These are phyloP conservation scores for Rosalia funebris DNA, from an alignment of 2,888 invertebrate species.

Conservation along the genomic window DNA sequence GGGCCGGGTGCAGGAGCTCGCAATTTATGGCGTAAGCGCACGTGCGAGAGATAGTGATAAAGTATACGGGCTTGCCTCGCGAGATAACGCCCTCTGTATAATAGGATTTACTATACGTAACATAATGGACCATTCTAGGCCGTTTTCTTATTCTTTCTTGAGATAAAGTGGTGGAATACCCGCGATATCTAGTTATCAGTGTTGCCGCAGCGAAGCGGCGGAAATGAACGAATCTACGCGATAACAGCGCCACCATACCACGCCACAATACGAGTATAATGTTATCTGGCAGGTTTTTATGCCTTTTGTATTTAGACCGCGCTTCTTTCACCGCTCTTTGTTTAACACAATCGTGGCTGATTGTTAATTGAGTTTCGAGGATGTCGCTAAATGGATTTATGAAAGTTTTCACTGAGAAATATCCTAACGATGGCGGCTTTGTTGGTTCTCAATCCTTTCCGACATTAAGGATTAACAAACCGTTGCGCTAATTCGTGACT, in stretches of 20 bases:
- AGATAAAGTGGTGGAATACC: slow-evolving; percentile 65
- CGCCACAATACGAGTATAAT: slow-evolving; percentile 61
- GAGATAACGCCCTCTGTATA: slow-evolving; percentile 65
- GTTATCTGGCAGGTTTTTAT: slow-evolving; percentile 61
- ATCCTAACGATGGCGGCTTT: slow-evolving; percentile 39
- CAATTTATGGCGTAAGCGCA: slow-evolving; percentile 62
- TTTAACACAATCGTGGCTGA: slow-evolving; percentile 61
- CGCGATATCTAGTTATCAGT: slow-evolving; percentile 66
- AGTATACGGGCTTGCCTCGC: slow-evolving; percentile 61
- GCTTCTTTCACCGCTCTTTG: slow-evolving; percentile 58
- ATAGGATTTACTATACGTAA: slow-evolving; percentile 67
- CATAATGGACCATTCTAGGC: slow-evolving; percentile 67
- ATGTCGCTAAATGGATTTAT: slow-evolving; percentile 59
- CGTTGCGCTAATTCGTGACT: slow-evolving; percentile 8
- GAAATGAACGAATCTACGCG: slow-evolving; percentile 66
- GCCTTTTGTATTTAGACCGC: slow-evolving; percentile 59
- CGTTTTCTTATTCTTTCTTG: slow-evolving; percentile 66
- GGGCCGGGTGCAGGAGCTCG: slow-evolving; percentile 43
- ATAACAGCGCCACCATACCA: slow-evolving; percentile 59
- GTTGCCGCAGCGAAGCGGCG: slow-evolving; percentile 62
- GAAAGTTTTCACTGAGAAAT: slow-evolving; percentile 51
- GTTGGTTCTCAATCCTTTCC: slow-evolving; percentile 18
- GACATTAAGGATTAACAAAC: slow-evolving; percentile 8
- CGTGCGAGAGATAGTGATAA: slow-evolving; percentile 63
- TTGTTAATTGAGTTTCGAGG: slow-evolving; percentile 62